These are phyloP conservation scores for Rhabdophis nuchalis DNA, from an alignment of 2,797 vertebrate genomes.

Conservation along the genomic window DNA sequence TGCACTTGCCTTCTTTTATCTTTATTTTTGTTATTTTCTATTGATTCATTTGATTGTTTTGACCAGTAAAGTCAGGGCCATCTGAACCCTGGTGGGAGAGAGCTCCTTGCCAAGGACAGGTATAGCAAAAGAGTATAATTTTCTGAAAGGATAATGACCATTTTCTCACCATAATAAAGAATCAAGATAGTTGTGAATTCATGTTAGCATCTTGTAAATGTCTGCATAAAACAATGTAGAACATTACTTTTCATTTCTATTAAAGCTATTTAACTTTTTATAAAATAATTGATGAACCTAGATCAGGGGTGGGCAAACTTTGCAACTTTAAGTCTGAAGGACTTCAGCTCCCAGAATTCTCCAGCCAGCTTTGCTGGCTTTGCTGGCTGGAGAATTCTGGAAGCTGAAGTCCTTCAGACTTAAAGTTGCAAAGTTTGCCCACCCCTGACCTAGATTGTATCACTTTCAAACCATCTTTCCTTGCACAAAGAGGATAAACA, in stretches of 20 bases:
- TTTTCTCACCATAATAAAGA: background rate
- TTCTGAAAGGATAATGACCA: slow-evolving; percentile 22
- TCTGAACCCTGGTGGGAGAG: background rate
- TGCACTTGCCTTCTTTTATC: background rate
- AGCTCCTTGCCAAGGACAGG: background rate
- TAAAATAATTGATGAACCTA: background rate
- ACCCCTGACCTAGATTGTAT: background rate
- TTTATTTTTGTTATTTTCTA: background rate
- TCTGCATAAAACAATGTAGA: background rate
- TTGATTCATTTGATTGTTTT: background rate
- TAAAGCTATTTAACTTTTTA: background rate
- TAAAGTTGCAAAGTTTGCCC: no score
- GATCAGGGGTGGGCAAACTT: no score
- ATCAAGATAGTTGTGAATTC: background rate
- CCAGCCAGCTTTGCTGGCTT: no score
- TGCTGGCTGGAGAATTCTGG: no score
- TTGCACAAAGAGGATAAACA: background rate
- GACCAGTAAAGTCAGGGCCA: background rate
- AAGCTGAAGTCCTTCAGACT: no score
- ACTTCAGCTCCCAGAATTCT: no score
- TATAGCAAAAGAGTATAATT: background rate
- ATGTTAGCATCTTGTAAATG: slow-evolving; percentile 13
- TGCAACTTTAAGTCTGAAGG: no score
- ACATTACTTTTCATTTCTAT: slow-evolving; percentile 12
- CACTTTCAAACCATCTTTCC: background rate